Evolutionary conservation across 2,888 invertebrate genomes (phyloP).

Genomic region (Acanthoscelides obtectus): DNA sequence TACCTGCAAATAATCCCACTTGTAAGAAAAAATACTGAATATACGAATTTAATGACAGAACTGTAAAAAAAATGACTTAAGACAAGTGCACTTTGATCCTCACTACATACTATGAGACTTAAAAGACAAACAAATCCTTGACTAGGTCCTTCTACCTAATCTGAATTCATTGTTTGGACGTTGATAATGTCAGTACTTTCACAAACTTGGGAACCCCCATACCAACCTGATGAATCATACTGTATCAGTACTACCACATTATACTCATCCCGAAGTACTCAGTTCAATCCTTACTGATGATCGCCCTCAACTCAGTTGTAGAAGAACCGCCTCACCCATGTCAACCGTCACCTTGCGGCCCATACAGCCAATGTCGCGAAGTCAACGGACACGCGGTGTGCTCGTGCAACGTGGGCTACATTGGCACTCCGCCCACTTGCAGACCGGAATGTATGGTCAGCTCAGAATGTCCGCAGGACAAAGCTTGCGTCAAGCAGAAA

Average conservation of each 20-base stretch:
- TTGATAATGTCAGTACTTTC: too few species aligned
- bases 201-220: too few species aligned
- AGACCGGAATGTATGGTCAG: conserved; percentile 64
- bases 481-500: conserved; percentile 59
- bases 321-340: conserved; percentile 49
- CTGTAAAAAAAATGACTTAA: too few species aligned
- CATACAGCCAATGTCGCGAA: conserved; percentile 61
- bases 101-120: too few species aligned
- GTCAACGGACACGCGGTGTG: conserved; percentile 60
- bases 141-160: too few species aligned
- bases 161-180: too few species aligned
- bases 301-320: conserved; percentile 13
- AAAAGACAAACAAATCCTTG: too few species aligned
- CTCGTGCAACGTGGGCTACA: conserved; percentile 57
- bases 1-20: too few species aligned
- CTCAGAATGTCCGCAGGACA: conserved; percentile 62
- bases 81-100: too few species aligned
- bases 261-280: not conserved
- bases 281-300: not conserved
- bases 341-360: conserved; percentile 62
- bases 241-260: not conserved
- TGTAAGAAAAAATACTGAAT: too few species aligned
- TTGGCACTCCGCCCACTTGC: conserved; percentile 61
- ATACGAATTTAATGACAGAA: too few species aligned
- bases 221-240: too few species aligned